Evolutionary conservation across 2,888 invertebrate genomes (phyloP).

Genomic region (Coenonympha arcania): DNA sequence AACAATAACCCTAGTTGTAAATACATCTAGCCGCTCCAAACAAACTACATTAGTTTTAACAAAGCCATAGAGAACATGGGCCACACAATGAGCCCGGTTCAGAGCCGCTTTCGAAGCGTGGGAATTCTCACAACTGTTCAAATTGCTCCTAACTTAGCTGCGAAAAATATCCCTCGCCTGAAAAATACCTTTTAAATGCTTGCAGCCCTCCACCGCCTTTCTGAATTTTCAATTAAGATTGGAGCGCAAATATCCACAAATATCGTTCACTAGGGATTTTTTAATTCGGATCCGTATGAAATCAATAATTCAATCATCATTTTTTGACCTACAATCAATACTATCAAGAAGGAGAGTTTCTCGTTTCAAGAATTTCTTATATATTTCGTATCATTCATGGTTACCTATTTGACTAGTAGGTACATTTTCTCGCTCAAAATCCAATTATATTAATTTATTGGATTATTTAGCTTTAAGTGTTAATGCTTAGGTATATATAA

Average conservation of each 20-base stretch:
- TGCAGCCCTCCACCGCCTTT: slow-evolving; percentile 5
- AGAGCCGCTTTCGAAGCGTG: slow-evolving; percentile 41
- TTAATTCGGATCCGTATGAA: too few species aligned
- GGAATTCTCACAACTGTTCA: slow-evolving; percentile 58
- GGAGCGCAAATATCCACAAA: not conserved
- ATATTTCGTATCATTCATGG: not conserved
- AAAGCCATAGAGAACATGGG: slow-evolving; percentile 33
- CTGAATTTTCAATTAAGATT: slow-evolving; percentile 13
- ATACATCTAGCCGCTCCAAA: slow-evolving; percentile 24
- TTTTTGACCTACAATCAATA: too few species aligned
- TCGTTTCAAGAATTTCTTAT: too few species aligned
- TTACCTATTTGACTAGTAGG: not conserved
- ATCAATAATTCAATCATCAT: too few species aligned
- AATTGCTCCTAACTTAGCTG: slow-evolving; percentile 50
- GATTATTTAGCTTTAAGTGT: slow-evolving; percentile 71
- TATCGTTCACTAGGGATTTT: too few species aligned
- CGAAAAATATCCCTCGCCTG: slow-evolving; percentile 46
- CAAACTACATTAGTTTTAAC: slow-evolving; percentile 35
- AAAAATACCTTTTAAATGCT: slow-evolving; percentile 49
- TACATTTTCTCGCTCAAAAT: slow-evolving; percentile 53
- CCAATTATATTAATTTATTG: slow-evolving; percentile 35
- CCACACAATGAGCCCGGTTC: slow-evolving; percentile 30
- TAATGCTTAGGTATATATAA: slow-evolving; percentile 59
- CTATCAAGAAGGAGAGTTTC: too few species aligned
- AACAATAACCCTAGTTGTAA: slow-evolving; percentile 19